Conservation (phyloP, 1,140 invertebrate species). For the Atta texana region DNA sequence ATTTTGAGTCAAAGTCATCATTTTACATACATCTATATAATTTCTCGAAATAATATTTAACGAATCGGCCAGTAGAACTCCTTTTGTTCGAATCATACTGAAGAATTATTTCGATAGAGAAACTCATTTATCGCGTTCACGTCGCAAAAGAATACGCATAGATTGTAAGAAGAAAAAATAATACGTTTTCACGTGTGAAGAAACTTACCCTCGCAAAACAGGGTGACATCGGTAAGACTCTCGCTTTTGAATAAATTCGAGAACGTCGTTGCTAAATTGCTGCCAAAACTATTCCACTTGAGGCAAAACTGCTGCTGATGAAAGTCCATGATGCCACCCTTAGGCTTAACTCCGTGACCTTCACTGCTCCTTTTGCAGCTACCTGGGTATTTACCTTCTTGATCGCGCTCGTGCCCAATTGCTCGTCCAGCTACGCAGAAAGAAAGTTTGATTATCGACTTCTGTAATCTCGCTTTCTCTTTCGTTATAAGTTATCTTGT, state of each 20-base stretch:
- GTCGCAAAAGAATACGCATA: not conserved
- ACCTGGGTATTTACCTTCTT: conserved; percentile 80
- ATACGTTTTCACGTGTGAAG: not conserved
- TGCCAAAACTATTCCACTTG: conserved; percentile 97
- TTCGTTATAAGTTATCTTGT: not conserved
- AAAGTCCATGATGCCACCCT: conserved; percentile 90
- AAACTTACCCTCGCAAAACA: conserved; percentile 95
- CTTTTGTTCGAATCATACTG: not conserved
- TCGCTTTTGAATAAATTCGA: conserved; percentile 96
- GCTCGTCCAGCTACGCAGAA: conserved; percentile 82
- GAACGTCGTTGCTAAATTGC: conserved; percentile 94
- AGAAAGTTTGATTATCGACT: conserved; percentile 20
- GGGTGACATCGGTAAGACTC: conserved; percentile 94
- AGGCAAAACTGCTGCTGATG: conserved; percentile 96
- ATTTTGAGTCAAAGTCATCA: no score
- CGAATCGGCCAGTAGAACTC: not conserved
- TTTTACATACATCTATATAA: no score
- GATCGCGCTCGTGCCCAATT: conserved; percentile 83
- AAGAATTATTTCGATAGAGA: not conserved
- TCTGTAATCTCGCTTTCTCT: not conserved
- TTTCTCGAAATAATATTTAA: not conserved
- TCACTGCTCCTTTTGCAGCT: conserved; percentile 82
- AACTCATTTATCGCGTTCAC: not conserved
- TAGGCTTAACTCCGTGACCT: conserved; percentile 81
- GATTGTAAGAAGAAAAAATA: not conserved